Conservation (phyloP, 2,888 invertebrate genomes). For the Tachina grossa region DNA sequence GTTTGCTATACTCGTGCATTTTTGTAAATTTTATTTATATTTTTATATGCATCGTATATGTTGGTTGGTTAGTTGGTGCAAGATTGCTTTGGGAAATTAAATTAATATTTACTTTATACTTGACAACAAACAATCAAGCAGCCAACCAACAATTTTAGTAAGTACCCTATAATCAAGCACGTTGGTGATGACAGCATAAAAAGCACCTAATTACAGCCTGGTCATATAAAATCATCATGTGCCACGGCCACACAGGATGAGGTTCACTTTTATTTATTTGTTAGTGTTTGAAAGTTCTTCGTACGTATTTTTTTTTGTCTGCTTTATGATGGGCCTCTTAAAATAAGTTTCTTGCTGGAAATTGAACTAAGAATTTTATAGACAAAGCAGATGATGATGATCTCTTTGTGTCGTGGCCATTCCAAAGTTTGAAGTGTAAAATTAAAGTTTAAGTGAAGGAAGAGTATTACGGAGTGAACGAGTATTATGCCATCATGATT, state of each 20-base stretch:
- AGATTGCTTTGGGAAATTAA: slow-evolving; percentile 75
- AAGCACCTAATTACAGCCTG: slow-evolving; percentile 83
- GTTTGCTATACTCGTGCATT: neutral
- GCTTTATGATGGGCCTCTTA: slow-evolving; percentile 6
- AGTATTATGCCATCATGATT: slow-evolving; percentile 70
- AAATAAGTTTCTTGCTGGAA: slow-evolving; percentile 24
- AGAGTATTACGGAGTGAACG: slow-evolving; percentile 56
- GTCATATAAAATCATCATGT: slow-evolving; percentile 72
- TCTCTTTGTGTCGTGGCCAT: slow-evolving; percentile 1
- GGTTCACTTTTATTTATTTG: slow-evolving; percentile 50
- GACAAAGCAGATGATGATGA: slow-evolving; percentile 9
- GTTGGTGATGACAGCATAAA: slow-evolving; percentile 83
- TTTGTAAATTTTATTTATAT: neutral
- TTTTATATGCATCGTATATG: too few species aligned
- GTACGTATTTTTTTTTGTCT: neutral
- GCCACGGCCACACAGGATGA: slow-evolving; percentile 69
- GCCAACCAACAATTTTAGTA: slow-evolving; percentile 69
- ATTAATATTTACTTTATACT: slow-evolving; percentile 82
- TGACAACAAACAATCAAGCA: slow-evolving; percentile 67
- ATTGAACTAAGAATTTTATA: slow-evolving; percentile 14
- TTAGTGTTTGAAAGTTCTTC: neutral
- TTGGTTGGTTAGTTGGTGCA: neutral
- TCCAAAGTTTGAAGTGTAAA: slow-evolving; percentile 5
- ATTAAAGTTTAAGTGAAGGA: neutral
- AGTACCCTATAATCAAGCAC: slow-evolving; percentile 81